Conservation (phyloP, 2,888 invertebrate species). For the Heteromyza rotundicornis region DNA sequence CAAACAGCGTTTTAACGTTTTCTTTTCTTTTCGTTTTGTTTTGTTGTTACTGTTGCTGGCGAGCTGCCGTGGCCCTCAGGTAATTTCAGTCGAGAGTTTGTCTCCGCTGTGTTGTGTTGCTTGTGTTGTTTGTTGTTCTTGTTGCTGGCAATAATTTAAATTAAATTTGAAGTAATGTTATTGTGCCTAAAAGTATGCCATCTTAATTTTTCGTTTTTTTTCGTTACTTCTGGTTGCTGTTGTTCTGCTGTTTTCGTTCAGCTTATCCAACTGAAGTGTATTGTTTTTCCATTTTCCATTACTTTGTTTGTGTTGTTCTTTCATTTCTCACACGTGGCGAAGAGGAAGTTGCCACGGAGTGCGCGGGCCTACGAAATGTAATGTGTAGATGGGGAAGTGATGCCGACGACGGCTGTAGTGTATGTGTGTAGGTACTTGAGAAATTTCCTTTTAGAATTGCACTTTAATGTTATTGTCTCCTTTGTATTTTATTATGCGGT, state of each 20-base stretch:
- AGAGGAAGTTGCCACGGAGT: too few species aligned
- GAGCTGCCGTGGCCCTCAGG: too few species aligned
- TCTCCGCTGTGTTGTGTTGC: background rate
- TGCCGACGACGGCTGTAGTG: background rate
- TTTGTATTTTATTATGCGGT: slow-evolving; percentile 42
- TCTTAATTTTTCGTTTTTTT: background rate
- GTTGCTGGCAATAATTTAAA: slow-evolving; percentile 44
- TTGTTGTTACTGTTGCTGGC: too few species aligned
- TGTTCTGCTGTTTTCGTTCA: too few species aligned
- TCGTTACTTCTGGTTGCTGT: background rate
- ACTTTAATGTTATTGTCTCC: slow-evolving; percentile 15
- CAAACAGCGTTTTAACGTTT: too few species aligned
- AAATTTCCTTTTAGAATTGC: slow-evolving; percentile 7
- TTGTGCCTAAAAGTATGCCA: slow-evolving; percentile 29
- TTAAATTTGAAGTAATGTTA: slow-evolving; percentile 55
- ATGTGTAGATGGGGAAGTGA: too few species aligned
- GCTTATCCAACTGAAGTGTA: slow-evolving; percentile 33
- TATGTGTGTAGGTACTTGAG: background rate
- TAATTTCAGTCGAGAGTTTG: background rate
- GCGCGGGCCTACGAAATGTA: too few species aligned
- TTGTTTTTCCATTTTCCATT: slow-evolving; percentile 46
- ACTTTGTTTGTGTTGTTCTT: background rate
- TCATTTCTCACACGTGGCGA: too few species aligned
- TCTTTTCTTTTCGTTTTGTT: too few species aligned
- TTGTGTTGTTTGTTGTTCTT: background rate